Conservation (phyloP, 2,797 vertebrate species). For the Scleropages formosus region DNA sequence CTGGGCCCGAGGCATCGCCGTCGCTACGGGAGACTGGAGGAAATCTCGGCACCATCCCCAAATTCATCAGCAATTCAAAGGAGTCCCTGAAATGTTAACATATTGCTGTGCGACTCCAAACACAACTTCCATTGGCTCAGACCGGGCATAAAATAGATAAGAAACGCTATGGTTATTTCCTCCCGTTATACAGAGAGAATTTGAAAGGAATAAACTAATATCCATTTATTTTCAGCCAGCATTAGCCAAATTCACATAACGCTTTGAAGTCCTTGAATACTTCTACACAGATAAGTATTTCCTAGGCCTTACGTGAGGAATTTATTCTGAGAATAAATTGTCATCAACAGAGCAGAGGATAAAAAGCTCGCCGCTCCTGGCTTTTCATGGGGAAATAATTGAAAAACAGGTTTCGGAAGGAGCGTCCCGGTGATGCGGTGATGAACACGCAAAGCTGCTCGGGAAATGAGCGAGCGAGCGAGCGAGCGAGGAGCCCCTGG, state of each 20-base stretch:
- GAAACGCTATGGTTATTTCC: background rate
- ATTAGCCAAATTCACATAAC: conserved; percentile 1
- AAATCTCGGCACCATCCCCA: background rate
- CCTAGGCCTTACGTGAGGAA: conserved; percentile 14
- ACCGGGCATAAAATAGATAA: background rate
- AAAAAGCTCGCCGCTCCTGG: background rate
- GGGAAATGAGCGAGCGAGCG: background rate
- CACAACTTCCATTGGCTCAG: background rate
- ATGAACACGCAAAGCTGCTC: background rate
- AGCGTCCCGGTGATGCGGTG: background rate
- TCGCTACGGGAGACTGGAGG: background rate
- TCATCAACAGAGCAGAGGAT: conserved; percentile 3
- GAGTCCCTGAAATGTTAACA: conserved; percentile 4
- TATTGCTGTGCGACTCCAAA: background rate
- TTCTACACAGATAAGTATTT: background rate
- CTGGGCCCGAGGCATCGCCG: background rate
- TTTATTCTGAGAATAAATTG: conserved; percentile 11
- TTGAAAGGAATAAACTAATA: background rate
- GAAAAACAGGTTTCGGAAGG: background rate
- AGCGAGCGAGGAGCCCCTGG: background rate
- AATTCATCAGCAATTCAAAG: background rate
- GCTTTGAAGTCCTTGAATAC: conserved; percentile 6
- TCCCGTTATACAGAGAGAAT: background rate
- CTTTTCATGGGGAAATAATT: background rate
- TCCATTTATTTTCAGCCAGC: background rate